Evolutionary conservation across 2,113 vertebrate genomes (phyloP).

Genomic region (Alectura lathami): DNA sequence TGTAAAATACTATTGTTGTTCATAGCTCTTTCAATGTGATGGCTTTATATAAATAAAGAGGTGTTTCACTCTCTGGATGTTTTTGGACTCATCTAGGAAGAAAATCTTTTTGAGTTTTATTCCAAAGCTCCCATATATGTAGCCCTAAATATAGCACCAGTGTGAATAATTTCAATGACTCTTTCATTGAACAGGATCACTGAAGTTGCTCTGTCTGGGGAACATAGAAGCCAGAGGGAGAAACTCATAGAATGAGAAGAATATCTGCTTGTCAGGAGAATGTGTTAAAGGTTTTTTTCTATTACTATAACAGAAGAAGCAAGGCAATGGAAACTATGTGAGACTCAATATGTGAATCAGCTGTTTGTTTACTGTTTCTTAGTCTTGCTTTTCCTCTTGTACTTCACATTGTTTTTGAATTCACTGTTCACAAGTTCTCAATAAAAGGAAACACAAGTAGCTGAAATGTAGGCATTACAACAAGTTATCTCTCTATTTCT

Average conservation of each 20-base stretch:
- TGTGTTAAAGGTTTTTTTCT: neutral
- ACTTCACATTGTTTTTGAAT: neutral
- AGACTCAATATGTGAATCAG: neutral
- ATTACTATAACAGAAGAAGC: neutral
- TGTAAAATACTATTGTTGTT: neutral
- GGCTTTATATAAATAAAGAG: neutral
- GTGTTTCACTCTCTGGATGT: neutral
- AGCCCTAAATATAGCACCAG: neutral
- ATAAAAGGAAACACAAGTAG: neutral
- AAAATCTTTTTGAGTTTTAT: neutral
- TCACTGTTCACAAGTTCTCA: neutral
- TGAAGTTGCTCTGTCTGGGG: neutral
- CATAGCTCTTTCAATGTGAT: neutral
- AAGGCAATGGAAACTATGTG: neutral
- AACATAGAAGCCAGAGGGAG: neutral
- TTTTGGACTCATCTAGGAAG: neutral
- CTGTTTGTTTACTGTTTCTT: neutral
- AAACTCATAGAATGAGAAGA: neutral
- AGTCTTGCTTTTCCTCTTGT: neutral
- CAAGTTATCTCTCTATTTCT: neutral
- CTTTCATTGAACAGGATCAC: neutral
- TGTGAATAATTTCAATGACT: neutral
- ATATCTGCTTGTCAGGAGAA: neutral
- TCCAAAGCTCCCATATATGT: fast-evolving
- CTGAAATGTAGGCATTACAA: neutral